Percentiles rank a stretch among this genome's conserved stretches.
These are phyloP conservation scores for Salvator merianae DNA, from an alignment of 2,113 vertebrate genomes.

Conservation along the genomic window DNA sequence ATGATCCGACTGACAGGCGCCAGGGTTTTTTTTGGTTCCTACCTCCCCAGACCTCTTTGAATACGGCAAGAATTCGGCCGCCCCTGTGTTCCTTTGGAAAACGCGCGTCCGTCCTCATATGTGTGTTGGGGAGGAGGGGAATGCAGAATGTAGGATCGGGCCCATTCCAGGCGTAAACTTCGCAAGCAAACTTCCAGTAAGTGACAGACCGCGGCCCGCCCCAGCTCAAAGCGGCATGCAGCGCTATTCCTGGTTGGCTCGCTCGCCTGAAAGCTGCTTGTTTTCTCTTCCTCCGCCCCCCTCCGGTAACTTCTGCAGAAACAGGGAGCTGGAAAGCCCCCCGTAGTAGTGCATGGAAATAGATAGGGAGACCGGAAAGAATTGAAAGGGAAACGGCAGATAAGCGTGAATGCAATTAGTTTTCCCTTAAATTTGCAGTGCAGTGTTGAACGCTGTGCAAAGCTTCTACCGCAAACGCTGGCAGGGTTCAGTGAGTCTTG, in stretches of 20 bases:
- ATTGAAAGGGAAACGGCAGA: neutral
- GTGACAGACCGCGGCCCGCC: neutral
- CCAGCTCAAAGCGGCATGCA: neutral
- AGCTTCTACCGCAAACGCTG: no score
- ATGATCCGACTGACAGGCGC: neutral
- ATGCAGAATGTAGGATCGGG: neutral
- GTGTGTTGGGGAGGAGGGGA: neutral
- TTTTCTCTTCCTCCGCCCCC: fast-evolving
- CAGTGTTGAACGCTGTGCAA: no score
- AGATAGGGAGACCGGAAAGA: no score
- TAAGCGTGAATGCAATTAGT: no score
- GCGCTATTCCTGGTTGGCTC: neutral
- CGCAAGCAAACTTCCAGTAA: neutral
- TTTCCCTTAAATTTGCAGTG: no score
- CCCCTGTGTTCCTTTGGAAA: neutral
- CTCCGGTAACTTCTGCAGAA: neutral
- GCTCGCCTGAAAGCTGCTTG: neutral
- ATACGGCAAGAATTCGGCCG: neutral
- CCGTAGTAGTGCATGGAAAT: neutral
- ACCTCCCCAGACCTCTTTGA: no score
- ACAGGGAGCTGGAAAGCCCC: constrained; percentile 5
- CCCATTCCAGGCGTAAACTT: neutral
- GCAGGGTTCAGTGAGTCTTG: no score
- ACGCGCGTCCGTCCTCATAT: neutral
- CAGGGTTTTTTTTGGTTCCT: neutral